Evolutionary conservation across 2,888 invertebrate genomes (phyloP).

Genomic region (Nephrotoma appendiculata): DNA sequence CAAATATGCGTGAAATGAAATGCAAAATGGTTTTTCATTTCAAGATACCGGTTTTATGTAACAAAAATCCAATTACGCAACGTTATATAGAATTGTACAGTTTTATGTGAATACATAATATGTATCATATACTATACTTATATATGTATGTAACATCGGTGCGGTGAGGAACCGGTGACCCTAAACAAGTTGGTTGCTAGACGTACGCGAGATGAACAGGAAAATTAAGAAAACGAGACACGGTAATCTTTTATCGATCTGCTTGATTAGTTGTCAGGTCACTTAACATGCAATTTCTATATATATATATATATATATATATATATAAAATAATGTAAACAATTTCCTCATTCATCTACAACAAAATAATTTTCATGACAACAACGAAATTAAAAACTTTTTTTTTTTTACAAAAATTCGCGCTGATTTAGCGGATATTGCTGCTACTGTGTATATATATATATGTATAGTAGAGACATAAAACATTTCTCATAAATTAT

Average conservation of each 20-base stretch:
- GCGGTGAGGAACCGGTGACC: neutral
- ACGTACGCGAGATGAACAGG: neutral
- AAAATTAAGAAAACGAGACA: neutral
- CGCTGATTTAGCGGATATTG: neutral
- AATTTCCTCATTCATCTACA: neutral
- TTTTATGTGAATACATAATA: neutral
- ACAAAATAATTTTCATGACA: neutral
- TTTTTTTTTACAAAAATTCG: neutral
- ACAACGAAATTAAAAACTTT: neutral
- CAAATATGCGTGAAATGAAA: neutral
- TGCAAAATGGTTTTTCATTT: neutral
- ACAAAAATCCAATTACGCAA: neutral
- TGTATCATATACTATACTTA: neutral
- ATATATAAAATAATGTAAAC: neutral
- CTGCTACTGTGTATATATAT: too few species aligned
- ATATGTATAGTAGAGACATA: neutral
- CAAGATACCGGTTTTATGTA: neutral
- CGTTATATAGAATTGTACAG: neutral
- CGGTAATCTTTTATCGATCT: neutral
- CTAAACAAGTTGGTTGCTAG: neutral
- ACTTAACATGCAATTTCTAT: neutral
- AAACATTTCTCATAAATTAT: neutral
- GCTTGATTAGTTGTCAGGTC: neutral
- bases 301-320: too few species aligned
- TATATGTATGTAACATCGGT: neutral